These are phyloP conservation scores for Cyclophora albipunctata DNA, from an alignment of 2,888 invertebrate species.

Conservation along the genomic window DNA sequence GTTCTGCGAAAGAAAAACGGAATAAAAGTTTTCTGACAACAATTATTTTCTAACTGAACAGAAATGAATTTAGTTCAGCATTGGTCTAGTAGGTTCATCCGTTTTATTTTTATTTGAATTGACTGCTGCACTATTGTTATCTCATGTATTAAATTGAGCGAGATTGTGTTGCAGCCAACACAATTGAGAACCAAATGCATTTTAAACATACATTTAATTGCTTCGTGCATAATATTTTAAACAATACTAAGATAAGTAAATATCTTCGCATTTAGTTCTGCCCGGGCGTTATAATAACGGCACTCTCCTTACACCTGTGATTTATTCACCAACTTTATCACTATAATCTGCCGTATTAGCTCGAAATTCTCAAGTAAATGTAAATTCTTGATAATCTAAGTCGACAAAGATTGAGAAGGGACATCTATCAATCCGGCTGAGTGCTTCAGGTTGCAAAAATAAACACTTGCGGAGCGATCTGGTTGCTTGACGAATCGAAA, in stretches of 20 bases:
- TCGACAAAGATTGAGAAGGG: conserved; percentile 52
- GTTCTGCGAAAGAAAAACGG: no score
- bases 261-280: no score
- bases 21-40: conserved; percentile 15
- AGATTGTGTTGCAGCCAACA: no score
- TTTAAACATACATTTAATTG: no score
- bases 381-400: conserved; percentile 50
- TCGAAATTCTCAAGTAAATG: conserved; percentile 23
- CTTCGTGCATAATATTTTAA: no score
- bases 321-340: not conserved
- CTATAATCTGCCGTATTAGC: conserved; percentile 3
- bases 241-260: no score
- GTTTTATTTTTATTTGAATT: conserved; percentile 6
- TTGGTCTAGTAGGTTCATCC: no score
- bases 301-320: no score
- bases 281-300: no score
- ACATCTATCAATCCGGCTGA: conserved; percentile 43
- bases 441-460: conserved; percentile 25
- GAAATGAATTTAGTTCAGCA: conserved; percentile 23
- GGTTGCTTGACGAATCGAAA: conserved; percentile 11
- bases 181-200: no score
- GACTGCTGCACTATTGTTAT: conserved; percentile 15
- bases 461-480: conserved; percentile 24
- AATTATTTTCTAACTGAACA: conserved; percentile 29
- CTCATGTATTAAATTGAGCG: not conserved